phyloP scores from a whole-genome alignment of 1,140 invertebrate species.

The Pissodes strobi region DNA sequence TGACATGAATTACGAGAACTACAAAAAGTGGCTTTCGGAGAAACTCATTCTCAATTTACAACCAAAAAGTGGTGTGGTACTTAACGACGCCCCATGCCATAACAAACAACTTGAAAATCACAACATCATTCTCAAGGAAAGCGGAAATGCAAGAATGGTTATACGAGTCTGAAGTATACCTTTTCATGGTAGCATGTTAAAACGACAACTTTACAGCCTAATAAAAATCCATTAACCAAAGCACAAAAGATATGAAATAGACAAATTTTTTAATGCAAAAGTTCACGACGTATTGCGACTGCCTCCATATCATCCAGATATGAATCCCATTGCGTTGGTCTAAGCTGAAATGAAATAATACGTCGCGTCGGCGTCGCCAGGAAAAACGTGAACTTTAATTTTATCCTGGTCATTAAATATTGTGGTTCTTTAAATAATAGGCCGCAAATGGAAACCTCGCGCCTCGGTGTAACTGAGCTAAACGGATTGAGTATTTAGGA shows the following conservation, averaged over 20 bases:
- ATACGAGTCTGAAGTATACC: no score
- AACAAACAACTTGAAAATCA: background rate
- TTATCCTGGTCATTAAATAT: no score
- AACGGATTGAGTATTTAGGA: no score
- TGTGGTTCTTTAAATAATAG: no score
- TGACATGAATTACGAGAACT: background rate
- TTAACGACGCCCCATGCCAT: background rate
- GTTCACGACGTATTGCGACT: background rate
- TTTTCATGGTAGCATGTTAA: background rate
- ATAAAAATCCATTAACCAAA: background rate
- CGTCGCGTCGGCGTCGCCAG: no score
- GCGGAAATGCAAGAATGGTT: constrained; percentile 1
- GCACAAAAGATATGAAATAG: constrained; percentile 6
- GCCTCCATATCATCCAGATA: no score
- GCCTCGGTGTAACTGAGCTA: no score
- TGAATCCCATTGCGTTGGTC: background rate
- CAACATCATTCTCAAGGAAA: constrained; percentile 1
- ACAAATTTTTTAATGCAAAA: constrained; percentile 7
- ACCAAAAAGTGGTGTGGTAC: background rate
- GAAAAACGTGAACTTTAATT: no score
- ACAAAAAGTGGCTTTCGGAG: no score
- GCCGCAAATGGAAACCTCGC: no score
- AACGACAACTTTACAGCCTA: background rate
- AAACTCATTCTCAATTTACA: no score
- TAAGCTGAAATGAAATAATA: background rate